phyloP scores from a whole-genome alignment of 2,113 vertebrate genomes.

The Serilophus lunatus region DNA sequence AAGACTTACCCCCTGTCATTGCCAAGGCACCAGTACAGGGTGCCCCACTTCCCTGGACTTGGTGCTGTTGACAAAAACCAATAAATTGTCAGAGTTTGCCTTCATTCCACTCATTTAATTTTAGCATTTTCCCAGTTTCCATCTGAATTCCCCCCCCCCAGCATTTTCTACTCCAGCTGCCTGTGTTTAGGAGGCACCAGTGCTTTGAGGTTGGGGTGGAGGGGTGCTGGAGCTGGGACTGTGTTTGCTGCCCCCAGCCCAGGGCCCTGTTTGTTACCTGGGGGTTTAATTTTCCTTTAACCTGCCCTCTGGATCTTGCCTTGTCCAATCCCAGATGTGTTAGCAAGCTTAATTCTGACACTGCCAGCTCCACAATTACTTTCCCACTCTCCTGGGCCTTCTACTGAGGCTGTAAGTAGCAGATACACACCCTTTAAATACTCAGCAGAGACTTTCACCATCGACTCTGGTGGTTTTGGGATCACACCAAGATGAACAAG shows the following conservation, averaged over 20 bases:
- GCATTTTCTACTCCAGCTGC: not conserved
- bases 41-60: accelerated
- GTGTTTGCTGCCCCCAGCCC: not conserved
- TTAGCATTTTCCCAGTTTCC: not conserved
- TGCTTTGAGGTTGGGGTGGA: accelerated
- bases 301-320: not conserved
- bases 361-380: not conserved
- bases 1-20: not conserved
- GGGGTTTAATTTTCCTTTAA: not conserved
- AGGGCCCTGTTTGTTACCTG: accelerated
- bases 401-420: accelerated
- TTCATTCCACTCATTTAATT: not conserved
- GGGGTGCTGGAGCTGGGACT: not conserved
- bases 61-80: not conserved
- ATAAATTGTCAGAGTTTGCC: not conserved
- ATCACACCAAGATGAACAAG: not conserved
- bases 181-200: not conserved
- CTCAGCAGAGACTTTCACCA: not conserved
- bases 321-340: not conserved
- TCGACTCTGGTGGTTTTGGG: not conserved
- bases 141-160: not conserved
- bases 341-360: not conserved
- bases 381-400: not conserved
- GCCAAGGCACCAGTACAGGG: not conserved
- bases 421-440: not conserved